Evolutionary conservation across 2,797 vertebrate species (phyloP), one percentile per base, ranked within the genome.

Genomic region (Sarcophilus harrisii): DNA sequence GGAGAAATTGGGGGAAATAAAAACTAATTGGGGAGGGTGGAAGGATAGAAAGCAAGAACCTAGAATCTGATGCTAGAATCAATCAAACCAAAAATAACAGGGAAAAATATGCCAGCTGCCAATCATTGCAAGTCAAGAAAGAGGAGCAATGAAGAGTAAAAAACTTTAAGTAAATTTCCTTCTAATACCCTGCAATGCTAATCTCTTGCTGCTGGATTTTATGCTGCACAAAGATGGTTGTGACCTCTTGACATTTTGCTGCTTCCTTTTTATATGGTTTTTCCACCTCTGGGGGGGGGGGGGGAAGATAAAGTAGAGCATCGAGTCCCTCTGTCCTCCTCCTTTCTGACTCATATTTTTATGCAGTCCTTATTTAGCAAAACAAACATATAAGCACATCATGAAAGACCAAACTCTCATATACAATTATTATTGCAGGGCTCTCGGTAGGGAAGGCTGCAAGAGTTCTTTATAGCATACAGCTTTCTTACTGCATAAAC

Each of bases 61-160:
- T 81, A 9, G 38, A 81, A 97, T 95, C 89, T 60, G 49, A 97
- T 90, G 95, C 96, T 98, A 97, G 96, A 98, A 96, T 97, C 93
- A 87, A 97, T 93, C 0, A 1, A 94, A 96, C 95, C 0, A 1
- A 95, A 95, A 97, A 97, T 96, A 93, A 93, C 97, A 98, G 95
- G 96, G 96, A 98, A 98, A 73, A 98, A 66, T 90, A 98, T 92
- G 96, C 94, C 97, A 97, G 95, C 95, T 96, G 97, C 97, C 97
- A 96, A 95, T 92, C 92, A 93, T 54, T 92, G 93, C 92, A 91
- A 59, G 94, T 94, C 62, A 60, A 91, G 95, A 90, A 94, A 95
- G 95, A 96, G 73, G 10, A 91, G 73, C 57, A 90, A 92, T 95
- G 73, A 94, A 58, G 91, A 97, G 73, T 90, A 97, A 73, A 94